These are phyloP conservation scores for Pantherophis guttatus DNA, from an alignment of 2,113 vertebrate genomes.

Conservation along the genomic window DNA sequence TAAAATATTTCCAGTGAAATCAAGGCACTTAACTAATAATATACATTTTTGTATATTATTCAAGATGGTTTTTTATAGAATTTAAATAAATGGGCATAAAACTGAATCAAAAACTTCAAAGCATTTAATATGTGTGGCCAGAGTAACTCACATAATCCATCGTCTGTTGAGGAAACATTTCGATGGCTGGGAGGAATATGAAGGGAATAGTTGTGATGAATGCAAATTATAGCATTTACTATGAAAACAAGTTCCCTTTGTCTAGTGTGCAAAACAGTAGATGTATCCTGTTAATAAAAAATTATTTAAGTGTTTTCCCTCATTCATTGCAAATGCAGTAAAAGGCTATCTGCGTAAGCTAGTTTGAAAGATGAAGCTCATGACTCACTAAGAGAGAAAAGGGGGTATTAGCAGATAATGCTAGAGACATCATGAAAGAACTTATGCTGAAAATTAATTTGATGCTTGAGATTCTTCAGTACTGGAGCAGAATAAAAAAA, in stretches of 20 bases:
- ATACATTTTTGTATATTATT: not conserved
- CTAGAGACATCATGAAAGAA: not conserved
- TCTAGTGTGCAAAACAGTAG: not conserved
- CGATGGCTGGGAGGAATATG: constrained; percentile 89
- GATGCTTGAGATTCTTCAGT: not conserved
- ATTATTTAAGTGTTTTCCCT: not conserved
- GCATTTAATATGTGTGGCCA: constrained; percentile 89
- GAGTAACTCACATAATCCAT: constrained; percentile 92
- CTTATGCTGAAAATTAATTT: not conserved
- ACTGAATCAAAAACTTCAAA: not conserved
- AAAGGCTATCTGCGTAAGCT: not conserved
- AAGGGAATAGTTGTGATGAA: not conserved
- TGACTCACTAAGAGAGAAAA: not conserved
- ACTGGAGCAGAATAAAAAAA: not conserved
- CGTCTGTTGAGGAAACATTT: constrained; percentile 94
- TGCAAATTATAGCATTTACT: not conserved
- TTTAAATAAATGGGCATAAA: not conserved
- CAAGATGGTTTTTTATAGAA: not conserved
- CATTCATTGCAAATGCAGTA: not conserved
- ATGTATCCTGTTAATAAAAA: not conserved
- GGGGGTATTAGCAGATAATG: not conserved
- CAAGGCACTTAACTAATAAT: not conserved
- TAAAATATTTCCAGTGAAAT: not conserved
- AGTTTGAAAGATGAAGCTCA: not conserved
- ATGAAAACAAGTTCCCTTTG: not conserved